Evolutionary conservation across 2,888 invertebrate species (phyloP), one percentile per base, ranked within the genome.

Genomic region (Eilema caniola): DNA sequence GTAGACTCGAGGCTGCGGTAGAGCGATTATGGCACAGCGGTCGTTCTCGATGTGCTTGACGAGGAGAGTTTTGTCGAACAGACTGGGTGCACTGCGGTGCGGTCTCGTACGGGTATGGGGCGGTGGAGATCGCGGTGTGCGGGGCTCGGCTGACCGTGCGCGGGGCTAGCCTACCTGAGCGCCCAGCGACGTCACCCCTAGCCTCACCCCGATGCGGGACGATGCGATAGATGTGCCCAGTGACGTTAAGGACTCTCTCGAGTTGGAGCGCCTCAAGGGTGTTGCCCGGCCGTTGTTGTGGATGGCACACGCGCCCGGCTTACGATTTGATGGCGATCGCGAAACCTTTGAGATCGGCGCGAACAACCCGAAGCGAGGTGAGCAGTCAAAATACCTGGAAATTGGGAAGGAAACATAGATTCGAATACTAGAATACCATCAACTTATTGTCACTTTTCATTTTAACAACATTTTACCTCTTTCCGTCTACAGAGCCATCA

Each of bases 381-480:
- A 96, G 92, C 99, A 99, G 80, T 98, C 97, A 95, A 99, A 99
- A 95, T 99, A 99, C 94, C 99, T 98, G 93, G 56, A 94, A 94
- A n/a, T n/a, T 53, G n/a, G 53, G 8, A 53, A 53, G n/a, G n/a
- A 53, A 53, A n/a, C 53, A 53, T 53, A 53, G 53, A 53, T 53
- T n/a, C 14, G 24, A 57, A 57, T 31, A 12, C 28, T 20, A 64
- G 1, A 16, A 24, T 2, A n/a, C 53, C 10, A 24, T 23, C 3
- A 63, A 37, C 66, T 23, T 62, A 31, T 11, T 53, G 25, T 37
- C 24, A 10, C 24, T 24, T 7, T 33, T 24, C 24, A 37, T 62
- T 62, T 41, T 11, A 3, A 16, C 14, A 23, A 5, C 31, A 37
- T 60, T 67, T 62, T 92, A 99, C 98, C 98, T 97, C 92, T 97